Conservation (phyloP, 2,113 vertebrate species). For the Struthio camelus region DNA sequence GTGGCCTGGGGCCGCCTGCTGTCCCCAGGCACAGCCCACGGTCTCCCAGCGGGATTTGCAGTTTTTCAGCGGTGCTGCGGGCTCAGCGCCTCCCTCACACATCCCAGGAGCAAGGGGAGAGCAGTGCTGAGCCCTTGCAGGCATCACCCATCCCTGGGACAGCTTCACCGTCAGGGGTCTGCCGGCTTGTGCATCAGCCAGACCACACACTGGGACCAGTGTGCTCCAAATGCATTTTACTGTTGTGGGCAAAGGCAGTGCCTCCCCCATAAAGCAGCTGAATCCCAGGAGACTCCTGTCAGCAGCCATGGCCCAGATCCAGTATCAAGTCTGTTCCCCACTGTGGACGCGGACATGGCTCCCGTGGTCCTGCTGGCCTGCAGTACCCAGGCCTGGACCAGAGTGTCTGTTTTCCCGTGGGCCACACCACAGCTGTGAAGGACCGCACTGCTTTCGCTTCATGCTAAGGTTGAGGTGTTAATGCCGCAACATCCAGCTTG, state of each 20-base stretch:
- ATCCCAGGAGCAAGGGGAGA: neutral
- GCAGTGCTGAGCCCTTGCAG: neutral
- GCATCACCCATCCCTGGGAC: neutral
- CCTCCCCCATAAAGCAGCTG: neutral
- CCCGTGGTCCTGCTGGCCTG: neutral
- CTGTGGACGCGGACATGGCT: neutral
- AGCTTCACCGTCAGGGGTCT: accelerated
- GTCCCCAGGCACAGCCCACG: neutral
- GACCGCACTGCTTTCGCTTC: accelerated
- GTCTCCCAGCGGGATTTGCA: accelerated
- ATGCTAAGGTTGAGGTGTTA: accelerated
- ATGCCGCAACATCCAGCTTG: accelerated
- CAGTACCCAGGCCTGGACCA: neutral
- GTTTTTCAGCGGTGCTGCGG: neutral
- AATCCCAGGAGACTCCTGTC: neutral
- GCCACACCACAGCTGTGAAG: neutral
- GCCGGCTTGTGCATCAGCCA: neutral
- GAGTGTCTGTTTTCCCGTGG: neutral
- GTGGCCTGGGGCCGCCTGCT: neutral
- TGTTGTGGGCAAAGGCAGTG: neutral
- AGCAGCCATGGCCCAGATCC: neutral
- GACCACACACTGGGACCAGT: neutral
- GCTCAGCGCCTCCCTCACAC: neutral
- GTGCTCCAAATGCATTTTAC: neutral
- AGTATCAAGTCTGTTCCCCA: neutral